Base-by-base conservation (phyloP, 2,113 vertebrate genomes). In the Apaloderma vittatum region DNA sequence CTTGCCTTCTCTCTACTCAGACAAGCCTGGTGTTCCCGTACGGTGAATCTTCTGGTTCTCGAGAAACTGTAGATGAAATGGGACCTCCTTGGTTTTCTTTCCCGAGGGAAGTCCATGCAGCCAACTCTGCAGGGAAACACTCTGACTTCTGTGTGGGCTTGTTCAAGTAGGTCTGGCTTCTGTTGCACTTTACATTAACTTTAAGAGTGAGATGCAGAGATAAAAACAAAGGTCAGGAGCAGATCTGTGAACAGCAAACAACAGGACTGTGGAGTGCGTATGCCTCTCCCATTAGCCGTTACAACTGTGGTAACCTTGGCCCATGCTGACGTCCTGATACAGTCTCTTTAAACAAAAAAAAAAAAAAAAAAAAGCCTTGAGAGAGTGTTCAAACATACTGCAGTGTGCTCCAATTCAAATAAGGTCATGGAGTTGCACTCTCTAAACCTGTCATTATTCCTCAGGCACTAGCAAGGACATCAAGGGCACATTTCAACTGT, bases 191-290 rank as follows among this genome's bases (percentile, higher is more conserved):
- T 27, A 15, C 63, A 58, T 65, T 93, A 66, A 71, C 92, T 94
- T 74, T 75, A 49, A 81, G 74, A 82, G 29, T 65, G 82, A 97
- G 86, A 93, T 96, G 72, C 34, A 94, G 67, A 80, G 93, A 95
- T 92, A 80, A 93, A 95, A 88, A 62, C 61, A 86, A 83, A 94
- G 88, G 94, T 93, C 90, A 74, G 82, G 52, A 90, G 45, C 68
- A 88, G 63, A 88, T 71, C 82, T 90, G 34, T 92, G 76, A 86
- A 54, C 29, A 57, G 66, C 68, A 94, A 90, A 88, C 45, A 63
- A 74, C 37, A 59, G 57, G 74, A 84, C 79, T 6, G 2, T 8
- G 51, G 37, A 71, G 72, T 1, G 1, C 7, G 0, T 79, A n/a
- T 48, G 51, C 82, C n/a, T 93, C 63, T 90, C 52, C 65, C 43